Percentiles rank a stretch among this genome's conserved stretches.
Evolutionary conservation across 1,140 invertebrate species (phyloP).

Genomic region (Papilio helenus): DNA sequence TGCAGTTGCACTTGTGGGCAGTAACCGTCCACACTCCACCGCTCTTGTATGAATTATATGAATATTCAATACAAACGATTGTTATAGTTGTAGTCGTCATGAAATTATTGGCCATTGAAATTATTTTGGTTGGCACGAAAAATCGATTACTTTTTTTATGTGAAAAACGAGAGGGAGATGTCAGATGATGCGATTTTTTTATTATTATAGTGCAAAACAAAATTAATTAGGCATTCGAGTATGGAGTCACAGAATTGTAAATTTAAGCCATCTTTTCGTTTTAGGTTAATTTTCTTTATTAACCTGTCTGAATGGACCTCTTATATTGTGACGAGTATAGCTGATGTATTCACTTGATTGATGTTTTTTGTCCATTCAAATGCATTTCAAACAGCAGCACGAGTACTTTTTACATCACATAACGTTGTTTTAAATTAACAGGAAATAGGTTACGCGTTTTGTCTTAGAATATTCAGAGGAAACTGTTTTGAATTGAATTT

Average conservation of each 20-base stretch:
- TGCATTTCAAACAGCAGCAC: neutral
- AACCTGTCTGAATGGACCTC: neutral
- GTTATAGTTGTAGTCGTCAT: constrained; percentile 60
- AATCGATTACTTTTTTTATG: neutral
- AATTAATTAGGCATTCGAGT: neutral
- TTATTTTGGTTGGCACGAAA: neutral
- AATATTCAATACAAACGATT: constrained; percentile 73
- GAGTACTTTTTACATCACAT: neutral
- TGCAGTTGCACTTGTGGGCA: constrained; percentile 47
- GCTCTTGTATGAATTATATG: constrained; percentile 56
- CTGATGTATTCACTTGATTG: neutral
- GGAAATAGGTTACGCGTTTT: neutral
- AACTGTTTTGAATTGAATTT: neutral
- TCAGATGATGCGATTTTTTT: no score
- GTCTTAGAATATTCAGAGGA: neutral
- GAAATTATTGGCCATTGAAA: neutral
- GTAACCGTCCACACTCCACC: constrained; percentile 33
- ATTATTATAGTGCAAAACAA: no score
- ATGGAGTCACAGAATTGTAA: neutral
- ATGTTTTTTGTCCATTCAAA: constrained; percentile 6
- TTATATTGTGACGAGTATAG: neutral
- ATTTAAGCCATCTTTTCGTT: neutral
- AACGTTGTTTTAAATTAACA: neutral
- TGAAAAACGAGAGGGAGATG: neutral
- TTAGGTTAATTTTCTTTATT: neutral